Evolutionary conservation across 1,140 invertebrate genomes (phyloP).

Genomic region (Sesamia nonagrioides): DNA sequence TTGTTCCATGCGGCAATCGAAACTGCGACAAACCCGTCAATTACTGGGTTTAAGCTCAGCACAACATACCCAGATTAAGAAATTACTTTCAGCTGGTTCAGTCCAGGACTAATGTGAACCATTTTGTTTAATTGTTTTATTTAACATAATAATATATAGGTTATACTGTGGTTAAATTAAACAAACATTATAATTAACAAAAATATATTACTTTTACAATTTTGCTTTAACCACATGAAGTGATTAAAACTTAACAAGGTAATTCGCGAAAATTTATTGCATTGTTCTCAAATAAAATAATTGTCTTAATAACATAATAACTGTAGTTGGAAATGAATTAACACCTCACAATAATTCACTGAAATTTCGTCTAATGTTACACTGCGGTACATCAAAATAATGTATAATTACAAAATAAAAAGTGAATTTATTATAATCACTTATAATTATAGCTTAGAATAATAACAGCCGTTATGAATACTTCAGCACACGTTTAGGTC

Average conservation of each 20-base stretch:
- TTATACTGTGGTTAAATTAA: too few species aligned
- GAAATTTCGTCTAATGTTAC: background rate
- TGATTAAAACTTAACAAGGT: background rate
- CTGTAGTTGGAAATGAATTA: background rate
- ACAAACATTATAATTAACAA: background rate
- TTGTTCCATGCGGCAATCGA: too few species aligned
- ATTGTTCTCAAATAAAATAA: background rate
- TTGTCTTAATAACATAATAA: background rate
- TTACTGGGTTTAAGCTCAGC: too few species aligned
- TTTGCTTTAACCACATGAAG: background rate
- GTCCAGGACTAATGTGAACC: too few species aligned
- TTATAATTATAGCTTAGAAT: conserved; percentile 20
- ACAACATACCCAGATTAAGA: too few species aligned
- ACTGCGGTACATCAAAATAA: background rate
- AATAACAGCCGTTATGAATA: conserved; percentile 13
- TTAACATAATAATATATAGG: too few species aligned
- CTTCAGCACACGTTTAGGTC: conserved; percentile 31
- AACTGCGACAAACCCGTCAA: too few species aligned
- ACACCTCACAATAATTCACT: conserved; percentile 4
- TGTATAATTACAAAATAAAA: background rate
- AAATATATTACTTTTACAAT: background rate
- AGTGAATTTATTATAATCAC: conserved; percentile 12
- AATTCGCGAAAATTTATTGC: background rate
- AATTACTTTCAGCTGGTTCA: too few species aligned
- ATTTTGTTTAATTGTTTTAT: too few species aligned